These are phyloP conservation scores for Dicycla oo DNA, from an alignment of 2,888 invertebrate species.

Conservation along the genomic window DNA sequence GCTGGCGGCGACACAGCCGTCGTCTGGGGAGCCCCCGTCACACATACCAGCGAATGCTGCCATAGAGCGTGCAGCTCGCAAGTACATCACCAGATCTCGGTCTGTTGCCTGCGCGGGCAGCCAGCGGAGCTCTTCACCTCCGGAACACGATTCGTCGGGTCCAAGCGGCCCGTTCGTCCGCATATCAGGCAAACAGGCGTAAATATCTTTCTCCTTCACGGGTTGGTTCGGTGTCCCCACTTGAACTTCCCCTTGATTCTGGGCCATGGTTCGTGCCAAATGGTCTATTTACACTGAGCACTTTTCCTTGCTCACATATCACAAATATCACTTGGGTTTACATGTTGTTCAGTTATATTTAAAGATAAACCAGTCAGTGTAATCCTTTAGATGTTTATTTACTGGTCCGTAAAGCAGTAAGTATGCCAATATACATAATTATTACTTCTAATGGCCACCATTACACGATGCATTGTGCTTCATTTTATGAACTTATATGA, in stretches of 20 bases:
- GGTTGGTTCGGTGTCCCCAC: slow-evolving; percentile 89
- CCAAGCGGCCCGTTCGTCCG: slow-evolving; percentile 87
- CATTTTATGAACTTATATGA: slow-evolving; percentile 79
- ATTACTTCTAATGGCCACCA: slow-evolving; percentile 90
- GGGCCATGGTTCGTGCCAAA: slow-evolving; percentile 86
- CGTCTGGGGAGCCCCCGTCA: slow-evolving; percentile 99
- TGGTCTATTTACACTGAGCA: slow-evolving; percentile 83
- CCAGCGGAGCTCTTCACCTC: slow-evolving; percentile 97
- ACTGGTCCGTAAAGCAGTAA: slow-evolving; percentile 84
- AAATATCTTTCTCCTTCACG: slow-evolving; percentile 89
- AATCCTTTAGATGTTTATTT: slow-evolving; percentile 78
- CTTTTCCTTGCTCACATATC: slow-evolving; percentile 80
- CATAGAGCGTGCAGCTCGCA: slow-evolving; percentile 99
- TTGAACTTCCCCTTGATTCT: slow-evolving; percentile 90
- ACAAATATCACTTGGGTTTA: slow-evolving; percentile 77
- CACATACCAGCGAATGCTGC: slow-evolving; percentile 99
- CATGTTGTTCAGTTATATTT: slow-evolving; percentile 79
- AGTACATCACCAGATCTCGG: slow-evolving; percentile 99
- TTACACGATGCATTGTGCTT: slow-evolving; percentile 89
- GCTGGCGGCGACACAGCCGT: slow-evolving; percentile 98
- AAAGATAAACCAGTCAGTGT: slow-evolving; percentile 69
- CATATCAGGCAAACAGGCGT: slow-evolving; percentile 90
- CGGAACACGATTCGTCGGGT: slow-evolving; percentile 87
- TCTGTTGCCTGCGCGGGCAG: slow-evolving; percentile 97
- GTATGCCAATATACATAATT: slow-evolving; percentile 90